Conservation (phyloP, 1,140 invertebrate species). For the Polypedilum vanderplanki region DNA sequence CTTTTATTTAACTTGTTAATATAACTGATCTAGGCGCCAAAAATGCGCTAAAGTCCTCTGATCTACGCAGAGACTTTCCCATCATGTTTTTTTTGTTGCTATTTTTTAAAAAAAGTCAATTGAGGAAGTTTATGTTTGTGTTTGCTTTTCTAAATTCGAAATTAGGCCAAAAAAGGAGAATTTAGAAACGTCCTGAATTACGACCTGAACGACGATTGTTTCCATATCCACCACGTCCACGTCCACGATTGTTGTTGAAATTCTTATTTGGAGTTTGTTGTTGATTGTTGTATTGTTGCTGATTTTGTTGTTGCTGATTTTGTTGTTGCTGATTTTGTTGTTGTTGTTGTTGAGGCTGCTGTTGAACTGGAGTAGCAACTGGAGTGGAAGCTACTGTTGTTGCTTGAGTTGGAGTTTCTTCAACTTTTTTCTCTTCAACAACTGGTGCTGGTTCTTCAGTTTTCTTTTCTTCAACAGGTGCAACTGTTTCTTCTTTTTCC, state of each 20-base stretch:
- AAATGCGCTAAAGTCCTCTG: too few species aligned
- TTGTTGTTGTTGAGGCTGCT: neutral
- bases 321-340: neutral
- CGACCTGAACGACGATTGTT: conserved; percentile 3
- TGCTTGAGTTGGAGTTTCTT: neutral
- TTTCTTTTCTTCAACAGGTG: conserved; percentile 18
- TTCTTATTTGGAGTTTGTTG: conserved; percentile 11
- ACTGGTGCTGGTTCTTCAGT: neutral
- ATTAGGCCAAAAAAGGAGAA: neutral
- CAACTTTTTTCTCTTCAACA: neutral
- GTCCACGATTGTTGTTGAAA: conserved; percentile 19
- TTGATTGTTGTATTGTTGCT: neutral
- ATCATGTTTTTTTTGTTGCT: too few species aligned
- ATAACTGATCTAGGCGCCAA: too few species aligned
- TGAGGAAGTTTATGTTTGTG: neutral
- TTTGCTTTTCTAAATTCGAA: neutral
- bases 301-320: neutral
- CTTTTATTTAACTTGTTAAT: too few species aligned
- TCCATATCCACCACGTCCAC: conserved; percentile 10
- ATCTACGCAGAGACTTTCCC: too few species aligned
- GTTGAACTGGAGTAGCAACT: neutral
- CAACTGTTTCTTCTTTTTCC: conserved; percentile 33
- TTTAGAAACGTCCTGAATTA: neutral
- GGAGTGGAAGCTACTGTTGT: neutral
- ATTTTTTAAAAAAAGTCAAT: conserved; percentile 7